Conservation (phyloP, 2,113 vertebrate genomes). For the Cyprinodon tularosa region DNA sequence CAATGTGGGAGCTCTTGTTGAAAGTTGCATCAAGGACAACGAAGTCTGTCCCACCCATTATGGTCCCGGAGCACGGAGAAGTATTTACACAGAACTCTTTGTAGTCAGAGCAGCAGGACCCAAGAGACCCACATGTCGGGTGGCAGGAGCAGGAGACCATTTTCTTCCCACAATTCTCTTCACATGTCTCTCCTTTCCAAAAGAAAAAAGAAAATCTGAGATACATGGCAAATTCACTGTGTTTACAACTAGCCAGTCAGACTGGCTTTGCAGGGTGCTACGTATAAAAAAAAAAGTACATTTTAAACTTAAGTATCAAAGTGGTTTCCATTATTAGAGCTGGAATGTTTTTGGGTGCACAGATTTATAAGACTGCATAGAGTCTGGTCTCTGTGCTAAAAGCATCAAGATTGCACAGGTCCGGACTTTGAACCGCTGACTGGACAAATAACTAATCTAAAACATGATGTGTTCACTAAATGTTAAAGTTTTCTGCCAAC, state of each 20-base stretch:
- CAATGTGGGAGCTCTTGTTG: conserved; percentile 47
- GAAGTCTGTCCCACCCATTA: conserved; percentile 89
- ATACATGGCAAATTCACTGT: background rate
- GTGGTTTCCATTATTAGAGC: background rate
- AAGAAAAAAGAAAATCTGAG: background rate
- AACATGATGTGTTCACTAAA: no score
- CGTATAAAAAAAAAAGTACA: background rate
- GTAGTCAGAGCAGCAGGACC: conserved; percentile 84
- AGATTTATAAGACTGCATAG: no score
- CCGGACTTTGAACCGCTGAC: no score
- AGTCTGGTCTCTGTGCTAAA: no score
- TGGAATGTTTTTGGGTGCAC: no score
- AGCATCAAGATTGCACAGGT: no score
- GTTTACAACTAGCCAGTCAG: background rate
- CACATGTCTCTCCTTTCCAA: conserved; percentile 77
- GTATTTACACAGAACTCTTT: conserved; percentile 82
- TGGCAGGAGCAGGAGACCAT: conserved; percentile 85
- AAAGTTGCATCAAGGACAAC: conserved; percentile 72
- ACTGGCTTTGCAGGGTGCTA: background rate
- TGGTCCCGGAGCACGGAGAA: conserved; percentile 85
- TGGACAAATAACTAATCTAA: no score
- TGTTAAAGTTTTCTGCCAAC: no score
- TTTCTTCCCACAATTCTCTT: conserved; percentile 78
- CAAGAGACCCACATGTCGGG: conserved; percentile 80
- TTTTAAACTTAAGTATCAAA: background rate